Evolutionary conservation across 2,113 vertebrate genomes (phyloP).

Genomic region (Scortum barcoo): DNA sequence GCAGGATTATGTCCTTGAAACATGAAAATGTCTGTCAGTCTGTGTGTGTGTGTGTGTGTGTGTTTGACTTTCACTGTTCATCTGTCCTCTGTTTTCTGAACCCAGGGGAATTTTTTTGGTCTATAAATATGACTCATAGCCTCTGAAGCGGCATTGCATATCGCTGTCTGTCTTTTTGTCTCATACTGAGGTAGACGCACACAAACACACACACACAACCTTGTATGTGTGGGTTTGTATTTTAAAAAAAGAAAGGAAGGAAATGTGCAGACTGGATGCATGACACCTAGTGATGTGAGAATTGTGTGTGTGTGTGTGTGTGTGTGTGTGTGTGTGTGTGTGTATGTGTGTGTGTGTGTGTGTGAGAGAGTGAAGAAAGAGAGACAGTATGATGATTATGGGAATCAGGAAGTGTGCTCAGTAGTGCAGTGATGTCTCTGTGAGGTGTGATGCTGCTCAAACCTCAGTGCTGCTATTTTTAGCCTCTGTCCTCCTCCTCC

Average conservation of each 20-base stretch:
- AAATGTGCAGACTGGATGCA: slow-evolving; percentile 8
- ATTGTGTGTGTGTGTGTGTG: slow-evolving; percentile 21
- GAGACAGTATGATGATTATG: slow-evolving; percentile 9
- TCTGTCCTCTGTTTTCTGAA: slow-evolving; percentile 53
- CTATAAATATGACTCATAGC: slow-evolving; percentile 60
- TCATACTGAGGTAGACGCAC: neutral
- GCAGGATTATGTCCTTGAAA: slow-evolving; percentile 41
- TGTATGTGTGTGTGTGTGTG: slow-evolving; percentile 19
- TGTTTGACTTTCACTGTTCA: slow-evolving; percentile 53
- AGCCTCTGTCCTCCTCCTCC: slow-evolving; percentile 44
- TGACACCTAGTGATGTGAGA: slow-evolving; percentile 43
- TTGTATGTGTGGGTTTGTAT: neutral
- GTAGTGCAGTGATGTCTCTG: slow-evolving; percentile 44
- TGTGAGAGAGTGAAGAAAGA: slow-evolving; percentile 5
- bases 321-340: slow-evolving; percentile 19
- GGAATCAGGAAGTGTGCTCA: slow-evolving; percentile 60
- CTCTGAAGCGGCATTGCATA: slow-evolving; percentile 13
- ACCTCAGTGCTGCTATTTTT: slow-evolving; percentile 78
- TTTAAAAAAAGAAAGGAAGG: neutral
- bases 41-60: slow-evolving; percentile 12
- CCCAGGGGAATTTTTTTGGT: slow-evolving; percentile 38
- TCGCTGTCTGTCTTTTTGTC: neutral
- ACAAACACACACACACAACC: neutral
- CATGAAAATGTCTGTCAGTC: slow-evolving; percentile 26
- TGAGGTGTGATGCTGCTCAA: slow-evolving; percentile 76